phyloP scores from a whole-genome alignment of 35 echinoderm and acorn worm species.

The Apostichopus californicus region DNA sequence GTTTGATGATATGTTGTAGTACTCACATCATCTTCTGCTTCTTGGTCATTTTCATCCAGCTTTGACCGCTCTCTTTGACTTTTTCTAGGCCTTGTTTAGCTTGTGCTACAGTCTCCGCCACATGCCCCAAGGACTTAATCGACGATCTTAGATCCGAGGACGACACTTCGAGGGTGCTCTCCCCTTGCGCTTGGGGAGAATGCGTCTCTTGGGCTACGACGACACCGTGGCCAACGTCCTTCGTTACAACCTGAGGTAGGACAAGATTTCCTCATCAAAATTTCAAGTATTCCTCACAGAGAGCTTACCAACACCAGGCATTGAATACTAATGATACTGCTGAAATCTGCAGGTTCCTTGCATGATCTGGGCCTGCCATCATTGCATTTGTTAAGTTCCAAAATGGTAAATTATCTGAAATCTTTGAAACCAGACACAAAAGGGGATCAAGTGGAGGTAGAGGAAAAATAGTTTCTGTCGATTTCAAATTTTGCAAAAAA shows the following conservation, averaged over 20 bases:
- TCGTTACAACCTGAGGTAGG: background rate
- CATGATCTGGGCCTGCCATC: too few species aligned
- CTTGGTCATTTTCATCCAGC: conserved; percentile 16
- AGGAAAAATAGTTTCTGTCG: too few species aligned
- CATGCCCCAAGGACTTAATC: background rate
- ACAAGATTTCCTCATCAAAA: too few species aligned
- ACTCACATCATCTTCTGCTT: conserved; percentile 1
- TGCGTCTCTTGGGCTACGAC: conserved; percentile 16
- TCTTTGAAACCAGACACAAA: too few species aligned
- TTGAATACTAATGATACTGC: too few species aligned
- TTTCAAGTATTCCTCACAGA: too few species aligned
- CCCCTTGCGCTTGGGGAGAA: background rate
- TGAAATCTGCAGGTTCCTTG: too few species aligned
- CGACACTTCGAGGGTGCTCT: background rate
- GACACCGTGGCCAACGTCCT: background rate
- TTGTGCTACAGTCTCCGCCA: background rate
- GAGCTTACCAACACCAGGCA: too few species aligned
- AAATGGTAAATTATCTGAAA: too few species aligned
- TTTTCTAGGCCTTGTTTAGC: background rate
- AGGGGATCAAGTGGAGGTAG: too few species aligned
- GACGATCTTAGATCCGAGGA: background rate
- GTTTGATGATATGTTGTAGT: background rate
- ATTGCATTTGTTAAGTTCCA: too few species aligned
- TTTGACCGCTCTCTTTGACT: background rate
- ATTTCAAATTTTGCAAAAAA: too few species aligned